Base-by-base conservation (phyloP, 2,113 vertebrate species). In the Collichthys lucidus region DNA sequence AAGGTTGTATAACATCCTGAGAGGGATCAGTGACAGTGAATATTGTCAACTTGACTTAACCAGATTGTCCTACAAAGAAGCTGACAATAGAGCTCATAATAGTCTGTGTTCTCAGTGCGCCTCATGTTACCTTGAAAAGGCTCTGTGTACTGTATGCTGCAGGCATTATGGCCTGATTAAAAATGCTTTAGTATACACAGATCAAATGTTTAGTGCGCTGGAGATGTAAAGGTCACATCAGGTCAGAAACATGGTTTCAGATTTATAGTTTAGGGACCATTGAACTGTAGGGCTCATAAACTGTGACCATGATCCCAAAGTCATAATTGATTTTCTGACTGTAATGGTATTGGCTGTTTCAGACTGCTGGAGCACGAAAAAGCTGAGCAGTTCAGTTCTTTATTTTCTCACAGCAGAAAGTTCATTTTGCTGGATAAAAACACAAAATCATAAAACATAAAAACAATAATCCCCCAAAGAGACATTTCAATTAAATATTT, bases 1-100 rank as follows among this genome's bases (percentile, higher is more conserved):
- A 35, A 35, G 63, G 52, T 90, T 92, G 49, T 75, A 35, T 83
- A 92, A 92, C 82, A 53, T 61, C 26, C 62, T 74, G 29, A 46
- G n/a, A 72, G 11, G 67, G 53, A 72, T 79, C 79, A 80, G 70
- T 31, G 59, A 49, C 49, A 65, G 64, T 24, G n/a, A 57, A 63
- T 31, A 53, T 35, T 66, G 42, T 64, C 6, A 3, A 19, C 22
- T 12, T 63, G 24, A 63, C n/a, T 14, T 8, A 19, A 69, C 26
- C 4, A 55, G 14, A 24, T 17, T 67, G 62, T 57, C 46, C 26
- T 15, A 22, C 22, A 61, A 60, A 52, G 50, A 47, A 12, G 49
- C 40, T 56, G 19, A 29, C 24, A 31, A 75, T 1, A 29, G 57
- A 19, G 56, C 14, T 56, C 3, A 14, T 31, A 0, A 42, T 44